Percentiles rank a stretch among this genome's conserved stretches.
phyloP scores from a whole-genome alignment of 1,140 invertebrate genomes.

The Idris sp. region DNA sequence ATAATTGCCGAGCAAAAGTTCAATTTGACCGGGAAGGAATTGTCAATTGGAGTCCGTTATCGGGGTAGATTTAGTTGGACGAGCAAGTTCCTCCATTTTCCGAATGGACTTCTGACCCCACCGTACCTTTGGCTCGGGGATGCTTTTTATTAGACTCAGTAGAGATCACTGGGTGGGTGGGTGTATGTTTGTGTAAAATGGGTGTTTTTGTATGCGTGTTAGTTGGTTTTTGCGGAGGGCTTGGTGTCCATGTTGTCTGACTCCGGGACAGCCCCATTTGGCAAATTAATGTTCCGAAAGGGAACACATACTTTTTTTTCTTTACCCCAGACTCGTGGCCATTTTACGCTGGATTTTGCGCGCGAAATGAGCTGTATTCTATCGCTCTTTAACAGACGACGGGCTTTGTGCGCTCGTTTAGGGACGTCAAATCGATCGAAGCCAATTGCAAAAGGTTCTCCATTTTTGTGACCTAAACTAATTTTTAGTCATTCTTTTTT shows the following conservation, averaged over 20 bases:
- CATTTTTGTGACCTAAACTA: slow-evolving; percentile 35
- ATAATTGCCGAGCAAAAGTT: neutral
- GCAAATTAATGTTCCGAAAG: slow-evolving; percentile 77
- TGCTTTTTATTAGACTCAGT: slow-evolving; percentile 78
- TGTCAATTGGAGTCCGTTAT: slow-evolving; percentile 75
- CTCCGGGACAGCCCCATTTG: slow-evolving; percentile 73
- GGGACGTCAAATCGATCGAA: slow-evolving; percentile 63
- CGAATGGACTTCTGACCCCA: slow-evolving; percentile 78
- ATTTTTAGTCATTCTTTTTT: too few relatives aligned
- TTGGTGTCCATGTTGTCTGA: slow-evolving; percentile 70
- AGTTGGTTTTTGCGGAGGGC: slow-evolving; percentile 28
- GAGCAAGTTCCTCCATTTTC: slow-evolving; percentile 77
- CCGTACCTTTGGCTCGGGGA: slow-evolving; percentile 68
- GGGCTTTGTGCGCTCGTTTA: slow-evolving; percentile 41
- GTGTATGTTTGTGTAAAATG: slow-evolving; percentile 40
- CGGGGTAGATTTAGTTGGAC: slow-evolving; percentile 78
- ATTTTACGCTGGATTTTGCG: slow-evolving; percentile 72
- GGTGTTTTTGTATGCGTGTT: slow-evolving; percentile 41
- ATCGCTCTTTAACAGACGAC: slow-evolving; percentile 48
- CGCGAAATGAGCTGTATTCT: slow-evolving; percentile 56
- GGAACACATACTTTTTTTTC: slow-evolving; percentile 70
- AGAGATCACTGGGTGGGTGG: slow-evolving; percentile 67
- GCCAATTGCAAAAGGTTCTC: slow-evolving; percentile 50
- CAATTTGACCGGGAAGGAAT: slow-evolving; percentile 4
- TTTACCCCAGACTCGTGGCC: slow-evolving; percentile 67